Evolutionary conservation across 2,797 vertebrate genomes (phyloP).

Genomic region (Sarcoramphus papa): DNA sequence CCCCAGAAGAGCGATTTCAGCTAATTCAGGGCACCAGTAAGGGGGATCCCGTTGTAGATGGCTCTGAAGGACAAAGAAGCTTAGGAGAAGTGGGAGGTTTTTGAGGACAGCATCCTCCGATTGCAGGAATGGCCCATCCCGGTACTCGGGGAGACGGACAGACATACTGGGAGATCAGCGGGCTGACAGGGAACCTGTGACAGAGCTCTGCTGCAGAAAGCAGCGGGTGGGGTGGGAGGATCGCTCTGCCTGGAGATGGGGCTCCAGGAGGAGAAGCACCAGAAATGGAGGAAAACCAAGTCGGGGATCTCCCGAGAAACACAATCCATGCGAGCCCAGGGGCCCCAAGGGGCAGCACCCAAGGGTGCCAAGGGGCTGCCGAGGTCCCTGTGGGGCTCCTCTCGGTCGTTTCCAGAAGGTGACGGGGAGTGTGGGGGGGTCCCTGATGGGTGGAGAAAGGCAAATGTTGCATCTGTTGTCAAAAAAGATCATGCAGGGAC

Average conservation of each 20-base stretch:
- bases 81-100: background rate
- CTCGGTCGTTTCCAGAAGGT: background rate
- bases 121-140: background rate
- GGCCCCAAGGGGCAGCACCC: background rate
- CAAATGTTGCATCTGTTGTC: background rate
- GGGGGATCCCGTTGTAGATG: no score
- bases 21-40: background rate
- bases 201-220: background rate
- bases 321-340: fast-evolving
- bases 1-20: background rate
- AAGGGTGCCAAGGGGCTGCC: background rate
- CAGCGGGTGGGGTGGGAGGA: fast-evolving
- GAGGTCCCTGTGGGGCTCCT: background rate
- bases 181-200: background rate
- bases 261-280: background rate
- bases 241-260: background rate
- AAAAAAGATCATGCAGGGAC: background rate
- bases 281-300: background rate
- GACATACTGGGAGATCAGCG: background rate
- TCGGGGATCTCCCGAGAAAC: background rate
- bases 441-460: background rate
- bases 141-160: background rate
- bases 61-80: background rate
- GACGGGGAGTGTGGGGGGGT: background rate
- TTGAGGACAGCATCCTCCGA: background rate